These are phyloP conservation scores for Erythrocercus mccallii DNA, from an alignment of 2,113 vertebrate genomes.

Conservation along the genomic window DNA sequence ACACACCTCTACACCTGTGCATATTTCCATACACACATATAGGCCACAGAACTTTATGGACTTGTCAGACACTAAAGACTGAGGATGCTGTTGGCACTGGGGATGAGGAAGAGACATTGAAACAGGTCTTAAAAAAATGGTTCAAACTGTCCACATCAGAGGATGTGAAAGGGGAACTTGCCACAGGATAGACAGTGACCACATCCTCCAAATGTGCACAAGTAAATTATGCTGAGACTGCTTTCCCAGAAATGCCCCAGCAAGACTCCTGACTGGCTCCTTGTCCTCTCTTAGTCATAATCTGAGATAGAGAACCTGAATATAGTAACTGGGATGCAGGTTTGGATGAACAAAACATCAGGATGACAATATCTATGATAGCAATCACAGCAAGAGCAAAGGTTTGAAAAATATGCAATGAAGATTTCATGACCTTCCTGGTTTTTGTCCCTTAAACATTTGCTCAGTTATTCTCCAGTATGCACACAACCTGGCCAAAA, in stretches of 20 bases:
- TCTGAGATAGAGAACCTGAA: not conserved
- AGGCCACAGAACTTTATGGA: not conserved
- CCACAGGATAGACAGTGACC: not conserved
- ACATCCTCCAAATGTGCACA: not conserved
- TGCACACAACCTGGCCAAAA: not conserved
- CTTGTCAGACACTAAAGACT: not conserved
- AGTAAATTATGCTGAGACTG: not conserved
- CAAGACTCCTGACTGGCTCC: not conserved
- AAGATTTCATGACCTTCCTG: not conserved
- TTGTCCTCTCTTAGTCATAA: not conserved
- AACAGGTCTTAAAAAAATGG: not conserved
- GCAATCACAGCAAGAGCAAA: not conserved
- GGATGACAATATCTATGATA: not conserved
- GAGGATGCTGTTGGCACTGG: not conserved
- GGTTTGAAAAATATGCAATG: not conserved
- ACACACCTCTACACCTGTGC: too few species aligned
- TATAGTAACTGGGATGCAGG: not conserved
- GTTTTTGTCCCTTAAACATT: not conserved
- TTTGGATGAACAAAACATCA: not conserved
- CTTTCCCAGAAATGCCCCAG: not conserved
- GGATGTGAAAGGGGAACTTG: conserved; percentile 20
- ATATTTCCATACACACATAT: fast-evolving
- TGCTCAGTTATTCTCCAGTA: not conserved
- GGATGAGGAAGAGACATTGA: not conserved
- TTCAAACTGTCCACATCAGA: not conserved